Base-by-base conservation (phyloP, 1,140 invertebrate genomes). In the Trichonephila inaurata region DNA sequence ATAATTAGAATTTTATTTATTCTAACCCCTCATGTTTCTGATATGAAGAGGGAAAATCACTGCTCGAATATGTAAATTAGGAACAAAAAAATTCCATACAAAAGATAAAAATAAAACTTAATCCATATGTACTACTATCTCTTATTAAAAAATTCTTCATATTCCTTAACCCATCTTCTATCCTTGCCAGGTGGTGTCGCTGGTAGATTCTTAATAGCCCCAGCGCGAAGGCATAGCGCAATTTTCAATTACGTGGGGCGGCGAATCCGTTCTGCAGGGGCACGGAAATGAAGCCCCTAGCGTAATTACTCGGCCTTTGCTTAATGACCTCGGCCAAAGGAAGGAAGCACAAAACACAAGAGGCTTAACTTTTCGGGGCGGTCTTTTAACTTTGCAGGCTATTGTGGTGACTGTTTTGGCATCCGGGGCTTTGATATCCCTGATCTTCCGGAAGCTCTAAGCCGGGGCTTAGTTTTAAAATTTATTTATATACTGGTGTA, bases 191-290 rank as follows among this genome's bases (percentile, higher is more conserved):
- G 21, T 28, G 66, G 66, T 69, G 66, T 28, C 24, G 24, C n/a
- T 4, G 66, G 66, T 12, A 33, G 69, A 16, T 33, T 33, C 69
- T 77, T 77, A 77, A 77, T 33, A 77, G 72, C 33, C 72, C 72
- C 72, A 77, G 4, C 72, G 28, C n/a, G n/a, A 24, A 44, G 28
- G 60, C 60, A 28, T 19, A 40, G 86, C 33, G 28, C 86, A 62
- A n/a, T 88, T 88, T 88, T 88, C 86, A 88, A 88, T 88, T 88
- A 88, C 33, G n/a, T 24, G 61, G 86, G 62, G 19, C 58, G n/a
- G 83, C 58, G 83, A 85, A 85, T 83, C 81, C 81, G 81, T 33
- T 33, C n/a, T 21, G 86, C 40, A 18, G 33, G 86, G 86, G 33
- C 28, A 85, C 60, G 86, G 86, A 88, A 88, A 88, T 88, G 61